Conservation (phyloP, 2,888 invertebrate species). For the Drosophila nr. perissopoda region DNA sequence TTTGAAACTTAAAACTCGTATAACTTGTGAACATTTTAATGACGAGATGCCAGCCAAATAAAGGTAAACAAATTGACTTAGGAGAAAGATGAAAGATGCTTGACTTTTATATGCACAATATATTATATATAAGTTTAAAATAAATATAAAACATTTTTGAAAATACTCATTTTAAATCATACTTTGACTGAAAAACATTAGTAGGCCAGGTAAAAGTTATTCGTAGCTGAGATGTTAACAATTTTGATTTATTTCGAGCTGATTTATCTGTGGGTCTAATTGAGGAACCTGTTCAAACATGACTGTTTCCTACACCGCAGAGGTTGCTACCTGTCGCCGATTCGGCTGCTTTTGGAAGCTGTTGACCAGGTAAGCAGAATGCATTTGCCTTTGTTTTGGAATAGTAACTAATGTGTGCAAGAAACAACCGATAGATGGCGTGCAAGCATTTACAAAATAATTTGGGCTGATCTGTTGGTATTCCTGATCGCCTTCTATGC, state of each 20-base stretch:
- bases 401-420: background rate
- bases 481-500: conserved; percentile 92
- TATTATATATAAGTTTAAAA: background rate
- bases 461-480: conserved; percentile 93
- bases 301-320: conserved; percentile 81
- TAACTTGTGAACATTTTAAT: background rate
- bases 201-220: conserved; percentile 23
- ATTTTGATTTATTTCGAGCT: background rate
- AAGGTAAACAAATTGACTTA: background rate
- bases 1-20: background rate
- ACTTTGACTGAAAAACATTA: background rate
- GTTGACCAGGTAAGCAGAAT: conserved; percentile 63
- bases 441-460: conserved; percentile 96
- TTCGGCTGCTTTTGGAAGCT: conserved; percentile 81
- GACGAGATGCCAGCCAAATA: background rate
- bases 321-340: conserved; percentile 76
- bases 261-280: conserved; percentile 11
- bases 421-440: conserved; percentile 89
- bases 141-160: background rate
- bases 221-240: background rate
- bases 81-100: background rate
- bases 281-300: conserved; percentile 49
- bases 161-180: background rate
- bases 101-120: background rate
- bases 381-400: background rate